Conservation (phyloP, 1,140 invertebrate species). For the Listronotus oregonensis region DNA sequence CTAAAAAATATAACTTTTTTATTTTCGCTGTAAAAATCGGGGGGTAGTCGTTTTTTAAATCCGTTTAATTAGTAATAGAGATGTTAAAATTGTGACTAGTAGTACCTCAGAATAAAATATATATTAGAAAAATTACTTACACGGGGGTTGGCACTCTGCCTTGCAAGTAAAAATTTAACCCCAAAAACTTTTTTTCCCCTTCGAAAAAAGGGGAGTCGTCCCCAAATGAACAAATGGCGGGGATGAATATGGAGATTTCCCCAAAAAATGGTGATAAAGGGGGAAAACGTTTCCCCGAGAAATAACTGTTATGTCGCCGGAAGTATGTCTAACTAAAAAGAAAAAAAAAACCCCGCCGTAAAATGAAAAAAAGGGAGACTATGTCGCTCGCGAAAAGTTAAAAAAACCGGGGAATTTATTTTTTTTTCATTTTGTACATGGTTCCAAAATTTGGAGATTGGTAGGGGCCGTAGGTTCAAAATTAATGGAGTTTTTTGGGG, state of each 20-base stretch:
- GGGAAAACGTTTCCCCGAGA: slow-evolving; percentile 81
- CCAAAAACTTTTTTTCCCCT: slow-evolving; percentile 76
- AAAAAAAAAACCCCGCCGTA: background rate
- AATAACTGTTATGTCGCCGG: slow-evolving; percentile 73
- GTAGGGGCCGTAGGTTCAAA: no score
- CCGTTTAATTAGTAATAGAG: no score
- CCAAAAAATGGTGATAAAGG: slow-evolving; percentile 68
- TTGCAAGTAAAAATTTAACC: slow-evolving; percentile 78
- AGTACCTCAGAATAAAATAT: no score
- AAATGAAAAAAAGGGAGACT: no score
- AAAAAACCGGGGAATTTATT: no score
- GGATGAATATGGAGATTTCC: slow-evolving; percentile 48
- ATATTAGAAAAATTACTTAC: slow-evolving; percentile 58
- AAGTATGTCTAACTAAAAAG: slow-evolving; percentile 60
- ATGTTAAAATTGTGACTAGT: no score
- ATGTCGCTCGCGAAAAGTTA: no score
- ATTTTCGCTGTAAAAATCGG: no score
- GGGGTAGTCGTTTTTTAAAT: no score
- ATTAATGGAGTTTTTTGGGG: no score
- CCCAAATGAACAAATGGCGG: slow-evolving; percentile 75
- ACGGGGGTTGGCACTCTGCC: slow-evolving; percentile 71
- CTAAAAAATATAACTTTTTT: slow-evolving; percentile 47
- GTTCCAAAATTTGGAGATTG: no score
- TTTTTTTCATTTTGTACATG: no score
- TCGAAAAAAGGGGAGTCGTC: slow-evolving; percentile 74